Conservation (phyloP, 37 sponge, comb jelly and placozoan genomes). For the Axinella damicornis region DNA sequence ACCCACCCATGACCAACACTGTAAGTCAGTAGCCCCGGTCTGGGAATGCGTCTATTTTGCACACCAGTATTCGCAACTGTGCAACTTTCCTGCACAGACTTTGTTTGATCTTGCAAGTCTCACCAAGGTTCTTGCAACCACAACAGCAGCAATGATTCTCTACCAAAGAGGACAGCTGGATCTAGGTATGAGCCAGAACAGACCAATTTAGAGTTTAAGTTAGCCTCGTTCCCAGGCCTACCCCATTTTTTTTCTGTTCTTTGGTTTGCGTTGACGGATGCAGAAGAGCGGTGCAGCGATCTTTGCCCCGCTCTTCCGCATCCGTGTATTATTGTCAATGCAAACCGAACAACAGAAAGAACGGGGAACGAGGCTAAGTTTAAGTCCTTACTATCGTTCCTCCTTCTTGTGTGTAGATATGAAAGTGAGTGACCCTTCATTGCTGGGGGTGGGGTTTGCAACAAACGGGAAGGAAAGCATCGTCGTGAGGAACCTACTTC, state of each 20-base stretch:
- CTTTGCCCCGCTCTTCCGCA: too few relatives aligned
- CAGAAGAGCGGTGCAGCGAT: too few relatives aligned
- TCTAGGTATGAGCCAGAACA: slow-evolving; percentile 25
- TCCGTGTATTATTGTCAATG: too few relatives aligned
- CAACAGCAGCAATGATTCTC: slow-evolving; percentile 24
- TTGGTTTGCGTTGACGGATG: too few relatives aligned
- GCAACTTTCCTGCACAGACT: not conserved
- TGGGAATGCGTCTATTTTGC: not conserved
- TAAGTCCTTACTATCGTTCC: too few relatives aligned
- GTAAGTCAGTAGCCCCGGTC: too few relatives aligned
- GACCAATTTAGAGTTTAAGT: too few relatives aligned
- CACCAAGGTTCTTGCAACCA: slow-evolving; percentile 29
- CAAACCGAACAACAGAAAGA: too few relatives aligned
- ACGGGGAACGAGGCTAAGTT: too few relatives aligned
- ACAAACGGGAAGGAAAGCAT: slow-evolving; percentile 30
- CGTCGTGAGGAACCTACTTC: slow-evolving; percentile 26
- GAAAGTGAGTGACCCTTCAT: slow-evolving; percentile 4
- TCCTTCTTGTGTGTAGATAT: not conserved
- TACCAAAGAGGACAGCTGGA: slow-evolving; percentile 17
- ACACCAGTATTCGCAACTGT: not conserved
- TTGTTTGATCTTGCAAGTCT: slow-evolving; percentile 37
- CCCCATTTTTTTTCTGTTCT: too few relatives aligned
- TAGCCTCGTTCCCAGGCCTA: too few relatives aligned
- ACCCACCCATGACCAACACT: not conserved
- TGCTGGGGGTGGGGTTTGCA: slow-evolving; percentile 10